Evolutionary conservation across 2,797 vertebrate genomes (phyloP).

Genomic region (Sparus aurata): DNA sequence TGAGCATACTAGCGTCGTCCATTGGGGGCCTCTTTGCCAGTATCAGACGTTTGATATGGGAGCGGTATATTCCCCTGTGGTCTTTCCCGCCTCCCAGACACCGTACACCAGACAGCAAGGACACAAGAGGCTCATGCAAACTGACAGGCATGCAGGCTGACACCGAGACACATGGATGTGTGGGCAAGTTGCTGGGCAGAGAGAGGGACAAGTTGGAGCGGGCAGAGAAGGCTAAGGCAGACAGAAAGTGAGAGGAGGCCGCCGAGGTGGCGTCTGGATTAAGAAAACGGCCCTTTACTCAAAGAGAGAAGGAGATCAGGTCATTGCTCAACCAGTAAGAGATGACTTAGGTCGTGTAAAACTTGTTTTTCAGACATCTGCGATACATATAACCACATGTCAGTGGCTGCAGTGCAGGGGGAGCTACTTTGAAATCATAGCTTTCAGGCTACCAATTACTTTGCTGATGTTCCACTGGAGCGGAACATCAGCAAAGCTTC

Average conservation of each 20-base stretch:
- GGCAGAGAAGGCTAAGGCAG: slow-evolving; percentile 48
- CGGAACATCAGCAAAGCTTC: no score
- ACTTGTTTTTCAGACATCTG: not conserved
- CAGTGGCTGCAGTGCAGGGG: no score
- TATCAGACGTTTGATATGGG: slow-evolving; percentile 50
- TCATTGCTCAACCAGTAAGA: not conserved
- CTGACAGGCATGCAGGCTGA: slow-evolving; percentile 75
- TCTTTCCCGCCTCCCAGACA: slow-evolving; percentile 67
- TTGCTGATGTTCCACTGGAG: no score
- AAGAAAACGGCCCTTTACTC: not conserved
- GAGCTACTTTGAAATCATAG: no score
- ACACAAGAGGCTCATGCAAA: slow-evolving; percentile 67
- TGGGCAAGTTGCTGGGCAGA: slow-evolving; percentile 73
- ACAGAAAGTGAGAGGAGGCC: slow-evolving; percentile 26
- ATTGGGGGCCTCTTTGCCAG: slow-evolving; percentile 49
- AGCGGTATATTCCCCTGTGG: slow-evolving; percentile 60
- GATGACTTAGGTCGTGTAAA: not conserved
- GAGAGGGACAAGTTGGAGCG: slow-evolving; percentile 63
- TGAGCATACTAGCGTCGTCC: slow-evolving; percentile 29
- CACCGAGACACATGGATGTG: slow-evolving; percentile 68
- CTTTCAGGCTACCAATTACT: no score
- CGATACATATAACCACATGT: not conserved
- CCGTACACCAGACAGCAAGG: slow-evolving; percentile 65
- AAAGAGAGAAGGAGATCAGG: not conserved
- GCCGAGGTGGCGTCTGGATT: slow-evolving; percentile 30